Percentiles rank a stretch among this genome's conserved stretches.
Evolutionary conservation across 2,888 invertebrate genomes (phyloP).

Genomic region (Orthonychiurus folsomi): DNA sequence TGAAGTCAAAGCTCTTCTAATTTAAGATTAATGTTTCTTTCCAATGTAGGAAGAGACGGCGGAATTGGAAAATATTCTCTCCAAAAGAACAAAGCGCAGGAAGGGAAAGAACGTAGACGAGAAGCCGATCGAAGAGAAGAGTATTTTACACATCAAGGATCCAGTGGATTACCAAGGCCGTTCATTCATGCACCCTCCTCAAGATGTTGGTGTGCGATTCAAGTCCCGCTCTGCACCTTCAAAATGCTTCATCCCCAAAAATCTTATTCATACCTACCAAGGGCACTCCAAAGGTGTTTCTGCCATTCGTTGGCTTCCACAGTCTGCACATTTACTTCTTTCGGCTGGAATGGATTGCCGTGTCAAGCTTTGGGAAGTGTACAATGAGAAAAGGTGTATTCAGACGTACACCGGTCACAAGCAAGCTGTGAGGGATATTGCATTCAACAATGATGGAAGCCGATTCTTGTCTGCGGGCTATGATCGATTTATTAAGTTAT

Average conservation of each 20-base stretch:
- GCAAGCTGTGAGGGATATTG: constrained; percentile 91
- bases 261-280: constrained; percentile 90
- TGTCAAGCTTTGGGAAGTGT: constrained; percentile 98
- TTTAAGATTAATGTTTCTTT: background rate
- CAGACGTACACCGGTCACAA: constrained; percentile 93
- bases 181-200: constrained; percentile 85
- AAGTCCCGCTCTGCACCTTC: constrained; percentile 80
- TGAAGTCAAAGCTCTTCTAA: background rate
- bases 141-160: constrained; percentile 86
- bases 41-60: constrained; percentile 68
- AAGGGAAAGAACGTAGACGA: constrained; percentile 78
- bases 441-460: constrained; percentile 87
- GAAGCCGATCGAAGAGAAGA: constrained; percentile 88
- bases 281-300: constrained; percentile 96
- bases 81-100: constrained; percentile 68
- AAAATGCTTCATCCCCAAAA: constrained; percentile 91
- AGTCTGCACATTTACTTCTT: constrained; percentile 84
- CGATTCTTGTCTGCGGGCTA: constrained; percentile 91
- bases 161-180: constrained; percentile 93
- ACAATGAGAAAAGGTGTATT: constrained; percentile 83
- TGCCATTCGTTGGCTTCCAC: constrained; percentile 88
- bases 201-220: constrained; percentile 82
- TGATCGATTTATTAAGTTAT: constrained; percentile 93
- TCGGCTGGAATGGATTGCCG: constrained; percentile 96
- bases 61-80: constrained; percentile 84